Base-by-base conservation (phyloP, 2,113 vertebrate species). In the Hemicordylus capensis region DNA sequence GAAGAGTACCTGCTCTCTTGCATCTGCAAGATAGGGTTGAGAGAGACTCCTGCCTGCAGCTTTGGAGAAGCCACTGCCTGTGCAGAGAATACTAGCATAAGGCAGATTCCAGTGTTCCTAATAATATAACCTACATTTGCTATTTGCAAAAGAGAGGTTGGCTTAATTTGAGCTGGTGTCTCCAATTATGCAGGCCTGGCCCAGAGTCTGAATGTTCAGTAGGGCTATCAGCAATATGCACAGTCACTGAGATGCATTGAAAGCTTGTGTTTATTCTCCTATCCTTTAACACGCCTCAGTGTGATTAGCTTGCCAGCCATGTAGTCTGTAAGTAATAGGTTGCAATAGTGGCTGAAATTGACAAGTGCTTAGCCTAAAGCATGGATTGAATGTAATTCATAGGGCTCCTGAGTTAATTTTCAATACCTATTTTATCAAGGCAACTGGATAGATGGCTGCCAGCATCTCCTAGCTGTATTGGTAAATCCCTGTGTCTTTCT, bases 361-460 rank as follows among this genome's bases (percentile, higher is more conserved):
- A 97, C 96, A 97, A 97, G 96, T 95, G 93, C 96, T 97, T 97
- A 95, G 97, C 96, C 96, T 89, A 95, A 93, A 97, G 96, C 97
- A 95, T 94, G 95, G 94, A 95, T 91, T 95, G 96, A 97, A 97
- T 97, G 96, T 95, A 96, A 97, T 97, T 97, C 97, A 97, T 95
- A 94, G 90, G 92, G 92, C 94, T 96, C 92, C 94, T 51, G 89
- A 97, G 94, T 97, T 97, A 96, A 97, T 97, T 98, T 97, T 93
- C 95, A 96, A 96, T 97, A 96, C 95, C 93, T 96, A 89, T 97
- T 96, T 97, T 95, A 95, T 97, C 95, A 96, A 94, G 90, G 88
- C 89, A 93, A 93, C 90, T 95, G 95, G 95, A 96, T 93, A 96
- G 94, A 96, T 95, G 85, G 91, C 93, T 96, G 94, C 91, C 94